Evolutionary conservation across 2,888 invertebrate species (phyloP), one percentile per base, ranked within the genome.

Genomic region (Crepidodera aurea): DNA sequence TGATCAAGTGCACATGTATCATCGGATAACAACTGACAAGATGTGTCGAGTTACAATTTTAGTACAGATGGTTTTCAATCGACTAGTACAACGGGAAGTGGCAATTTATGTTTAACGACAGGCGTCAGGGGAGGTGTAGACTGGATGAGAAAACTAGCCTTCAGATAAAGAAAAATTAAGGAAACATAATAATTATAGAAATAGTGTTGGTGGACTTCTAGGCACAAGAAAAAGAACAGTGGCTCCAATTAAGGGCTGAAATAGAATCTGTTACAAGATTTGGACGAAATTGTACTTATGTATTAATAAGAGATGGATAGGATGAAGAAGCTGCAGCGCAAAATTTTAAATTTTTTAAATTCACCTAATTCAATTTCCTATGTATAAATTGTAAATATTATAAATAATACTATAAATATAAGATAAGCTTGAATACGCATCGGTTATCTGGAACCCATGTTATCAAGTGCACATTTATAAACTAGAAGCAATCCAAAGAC

Each of bases 1-100:
- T 82, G 98, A 98, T 86, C 98, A 98, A 86, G 96, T 97, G 72
- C 98, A 98, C 85, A 97, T 76, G 96, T 98, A 5, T 94, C 96
- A 34, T 95, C 97, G 0, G 98, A 98, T 78, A 98, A 98, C 81
- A 98, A 97, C 81, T 96, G 97, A 0, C 97, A 98, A 81, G 98
- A 98, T 80, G 86, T 97, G 67, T 92, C 94, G 63, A 92, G 93
- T 69, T 98, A 98, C 83, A 96, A 97, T 82, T 98, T 98, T 82
- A 85, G 90, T 10, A 89, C 92, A 1, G 98, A 98, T 81, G 97
- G 97, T 0, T 98, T 98, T 82, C 94, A 95, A 77, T 88, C 92
- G 44, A 88, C 92, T 44, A 86, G 88, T 12, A 88, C 90, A 32
- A 74, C 72, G 16, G 83, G 83, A 15, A 74, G 79, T 80, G 59